Conservation (phyloP, 2,797 vertebrate genomes). For the Sebastes miniatus region DNA sequence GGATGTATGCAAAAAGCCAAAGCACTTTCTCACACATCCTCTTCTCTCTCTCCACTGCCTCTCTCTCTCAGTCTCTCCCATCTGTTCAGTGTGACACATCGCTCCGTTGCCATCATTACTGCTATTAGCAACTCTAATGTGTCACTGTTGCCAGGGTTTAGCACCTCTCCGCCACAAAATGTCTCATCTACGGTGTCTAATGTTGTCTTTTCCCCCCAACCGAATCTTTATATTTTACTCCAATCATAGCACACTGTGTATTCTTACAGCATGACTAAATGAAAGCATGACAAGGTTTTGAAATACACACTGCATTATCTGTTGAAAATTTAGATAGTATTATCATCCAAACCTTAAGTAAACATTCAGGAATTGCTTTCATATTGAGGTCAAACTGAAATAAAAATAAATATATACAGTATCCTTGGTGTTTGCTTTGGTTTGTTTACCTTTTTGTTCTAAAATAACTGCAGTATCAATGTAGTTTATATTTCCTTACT, state of each 20-base stretch:
- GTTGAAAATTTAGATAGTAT: background rate
- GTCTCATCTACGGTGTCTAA: constrained; percentile 7
- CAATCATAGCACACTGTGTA: background rate
- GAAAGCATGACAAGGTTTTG: background rate
- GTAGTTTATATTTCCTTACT: background rate
- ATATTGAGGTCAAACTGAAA: background rate
- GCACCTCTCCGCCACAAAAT: constrained; percentile 54
- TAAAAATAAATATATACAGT: background rate
- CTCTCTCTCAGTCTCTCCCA: constrained; percentile 57
- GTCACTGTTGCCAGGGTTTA: constrained; percentile 65
- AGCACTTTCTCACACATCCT: constrained; percentile 67
- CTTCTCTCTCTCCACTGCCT: constrained; percentile 28
- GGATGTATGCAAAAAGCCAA: constrained; percentile 70
- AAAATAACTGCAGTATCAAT: background rate
- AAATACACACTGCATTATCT: background rate
- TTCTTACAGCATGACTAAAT: background rate
- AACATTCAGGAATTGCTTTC: background rate
- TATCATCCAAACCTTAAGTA: background rate
- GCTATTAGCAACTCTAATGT: constrained; percentile 74
- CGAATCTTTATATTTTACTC: background rate
- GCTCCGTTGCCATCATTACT: constrained; percentile 70
- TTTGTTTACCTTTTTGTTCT: background rate
- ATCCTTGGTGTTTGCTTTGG: background rate
- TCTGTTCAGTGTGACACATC: constrained; percentile 77
- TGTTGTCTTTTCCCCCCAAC: constrained; percentile 8